phyloP scores from a whole-genome alignment of 2,888 invertebrate species.

The Cephus nigrinus region DNA sequence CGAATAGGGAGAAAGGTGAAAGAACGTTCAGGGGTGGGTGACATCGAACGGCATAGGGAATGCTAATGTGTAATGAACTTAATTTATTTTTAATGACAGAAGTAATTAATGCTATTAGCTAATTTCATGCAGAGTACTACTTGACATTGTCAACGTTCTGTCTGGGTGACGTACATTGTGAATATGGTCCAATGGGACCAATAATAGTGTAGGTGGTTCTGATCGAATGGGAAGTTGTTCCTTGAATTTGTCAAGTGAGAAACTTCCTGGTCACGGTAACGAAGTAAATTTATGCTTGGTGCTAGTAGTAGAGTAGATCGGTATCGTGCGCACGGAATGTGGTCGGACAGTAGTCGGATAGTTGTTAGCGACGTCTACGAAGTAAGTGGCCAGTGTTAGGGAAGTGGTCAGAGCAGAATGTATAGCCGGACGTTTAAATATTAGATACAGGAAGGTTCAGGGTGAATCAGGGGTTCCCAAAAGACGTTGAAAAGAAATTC shows the following conservation, averaged over 20 bases:
- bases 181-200: too few relatives aligned
- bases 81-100: neutral
- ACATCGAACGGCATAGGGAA: neutral
- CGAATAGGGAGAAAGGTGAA: neutral
- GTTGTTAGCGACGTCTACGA: neutral
- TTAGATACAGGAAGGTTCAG: neutral
- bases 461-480: neutral
- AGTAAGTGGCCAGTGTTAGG: neutral
- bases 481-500: neutral
- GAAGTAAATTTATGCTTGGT: neutral
- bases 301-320: neutral
- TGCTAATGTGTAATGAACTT: neutral
- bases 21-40: neutral
- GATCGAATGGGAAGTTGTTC: neutral
- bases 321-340: neutral
- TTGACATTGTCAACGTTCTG: too few relatives aligned
- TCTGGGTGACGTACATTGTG: too few relatives aligned
- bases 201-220: neutral
- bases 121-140: neutral
- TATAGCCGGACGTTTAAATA: neutral
- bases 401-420: neutral
- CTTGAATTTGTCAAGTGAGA: neutral
- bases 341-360: neutral
- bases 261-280: neutral
- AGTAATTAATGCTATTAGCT: neutral